These are phyloP conservation scores for Oncorhynchus masou DNA, from an alignment of 2,113 vertebrate species.

Conservation along the genomic window DNA sequence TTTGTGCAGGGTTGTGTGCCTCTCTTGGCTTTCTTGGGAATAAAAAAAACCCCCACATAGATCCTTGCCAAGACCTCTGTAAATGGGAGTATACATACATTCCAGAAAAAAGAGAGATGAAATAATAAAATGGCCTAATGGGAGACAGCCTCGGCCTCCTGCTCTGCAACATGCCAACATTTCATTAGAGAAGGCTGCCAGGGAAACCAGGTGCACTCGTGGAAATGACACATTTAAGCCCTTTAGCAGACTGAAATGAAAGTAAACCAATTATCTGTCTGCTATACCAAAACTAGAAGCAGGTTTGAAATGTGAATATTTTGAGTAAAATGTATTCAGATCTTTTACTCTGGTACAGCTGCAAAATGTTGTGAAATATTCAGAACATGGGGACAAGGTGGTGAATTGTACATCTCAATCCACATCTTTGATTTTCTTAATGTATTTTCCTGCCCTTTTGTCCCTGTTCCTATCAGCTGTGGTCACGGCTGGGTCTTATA, in stretches of 20 bases:
- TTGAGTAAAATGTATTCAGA: background rate
- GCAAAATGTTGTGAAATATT: background rate
- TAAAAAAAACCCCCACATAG: conserved; percentile 2
- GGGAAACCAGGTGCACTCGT: conserved; percentile 24
- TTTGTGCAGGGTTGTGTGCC: conserved; percentile 35
- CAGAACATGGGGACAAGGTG: too few species aligned
- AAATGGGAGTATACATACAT: conserved; percentile 46
- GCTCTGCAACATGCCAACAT: conserved; percentile 35
- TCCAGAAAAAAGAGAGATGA: conserved; percentile 25
- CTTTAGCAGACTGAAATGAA: conserved; percentile 8
- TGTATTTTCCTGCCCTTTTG: background rate
- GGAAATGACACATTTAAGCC: conserved; percentile 18
- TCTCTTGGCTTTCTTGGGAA: conserved; percentile 35
- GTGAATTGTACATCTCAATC: background rate
- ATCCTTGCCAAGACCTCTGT: conserved; percentile 35
- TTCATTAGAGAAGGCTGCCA: conserved; percentile 37
- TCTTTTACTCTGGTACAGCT: background rate
- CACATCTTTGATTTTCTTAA: background rate
- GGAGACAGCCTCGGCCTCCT: conserved; percentile 35
- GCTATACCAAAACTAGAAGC: conserved; percentile 15
- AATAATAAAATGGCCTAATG: conserved; percentile 38
- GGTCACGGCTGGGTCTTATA: conserved; percentile 76
- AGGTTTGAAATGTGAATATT: background rate
- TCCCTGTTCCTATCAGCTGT: conserved; percentile 59
- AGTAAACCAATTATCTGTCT: conserved; percentile 11